phyloP scores from a whole-genome alignment of 2,797 vertebrate genomes.

The Brachymystax lenok region DNA sequence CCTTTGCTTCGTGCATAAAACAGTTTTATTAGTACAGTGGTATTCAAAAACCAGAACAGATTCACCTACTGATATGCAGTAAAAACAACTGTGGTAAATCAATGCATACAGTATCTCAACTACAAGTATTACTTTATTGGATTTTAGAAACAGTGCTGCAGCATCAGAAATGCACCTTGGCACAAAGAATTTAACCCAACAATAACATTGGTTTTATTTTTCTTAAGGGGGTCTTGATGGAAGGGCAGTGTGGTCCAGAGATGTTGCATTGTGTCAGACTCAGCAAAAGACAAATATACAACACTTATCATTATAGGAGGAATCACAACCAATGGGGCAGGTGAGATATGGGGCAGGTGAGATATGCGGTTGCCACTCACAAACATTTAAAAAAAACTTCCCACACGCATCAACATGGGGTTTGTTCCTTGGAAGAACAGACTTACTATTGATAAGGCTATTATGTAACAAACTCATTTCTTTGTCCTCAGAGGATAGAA shows the following conservation, averaged over 20 bases:
- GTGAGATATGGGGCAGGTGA: too few relatives aligned
- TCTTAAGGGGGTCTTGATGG: conserved; percentile 27
- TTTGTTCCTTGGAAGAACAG: conserved; percentile 39
- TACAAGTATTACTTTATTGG: conserved; percentile 36
- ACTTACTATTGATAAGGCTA: conserved; percentile 32
- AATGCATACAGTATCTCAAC: conserved; percentile 45
- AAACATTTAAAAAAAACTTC: conserved; percentile 31
- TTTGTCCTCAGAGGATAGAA: conserved; percentile 18
- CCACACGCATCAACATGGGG: conserved; percentile 42
- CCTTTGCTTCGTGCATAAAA: conserved; percentile 68
- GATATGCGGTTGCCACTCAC: conserved; percentile 19
- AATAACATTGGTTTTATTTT: conserved; percentile 26
- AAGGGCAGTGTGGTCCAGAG: conserved; percentile 70
- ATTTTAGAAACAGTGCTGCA: conserved; percentile 61
- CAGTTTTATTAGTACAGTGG: conserved; percentile 56
- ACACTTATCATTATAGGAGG: conserved; percentile 53
- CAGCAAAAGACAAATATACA: conserved; percentile 58
- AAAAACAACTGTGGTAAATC: conserved; percentile 57
- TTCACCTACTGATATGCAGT: conserved; percentile 58
- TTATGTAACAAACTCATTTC: conserved; percentile 36
- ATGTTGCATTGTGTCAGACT: conserved; percentile 53
- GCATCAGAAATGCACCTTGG: conserved; percentile 68
- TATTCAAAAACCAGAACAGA: conserved; percentile 59
- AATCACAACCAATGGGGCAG: conserved; percentile 39
- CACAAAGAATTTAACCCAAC: conserved; percentile 55